Evolutionary conservation across 2,797 vertebrate species (phyloP).

Genomic region (Xiphophorus birchmanni): DNA sequence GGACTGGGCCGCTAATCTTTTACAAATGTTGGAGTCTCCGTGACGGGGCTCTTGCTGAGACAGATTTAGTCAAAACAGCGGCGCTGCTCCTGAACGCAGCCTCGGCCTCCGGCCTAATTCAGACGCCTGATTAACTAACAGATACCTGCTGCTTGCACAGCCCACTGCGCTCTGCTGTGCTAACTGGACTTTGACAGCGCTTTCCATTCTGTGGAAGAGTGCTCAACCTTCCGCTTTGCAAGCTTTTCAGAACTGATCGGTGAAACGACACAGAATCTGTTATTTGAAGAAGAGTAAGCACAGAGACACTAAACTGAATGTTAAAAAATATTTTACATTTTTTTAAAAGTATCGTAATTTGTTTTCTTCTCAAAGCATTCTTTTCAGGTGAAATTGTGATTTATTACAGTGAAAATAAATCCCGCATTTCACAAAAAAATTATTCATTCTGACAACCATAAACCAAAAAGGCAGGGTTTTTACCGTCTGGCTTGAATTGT

Average conservation of each 20-base stretch:
- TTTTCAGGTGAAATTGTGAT: conserved; percentile 19
- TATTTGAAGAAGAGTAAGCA: conserved; percentile 16
- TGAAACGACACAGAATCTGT: conserved; percentile 53
- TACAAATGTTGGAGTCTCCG: conserved; percentile 85
- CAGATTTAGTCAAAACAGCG: conserved; percentile 83
- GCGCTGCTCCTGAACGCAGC: conserved; percentile 68
- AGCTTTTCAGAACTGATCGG: conserved; percentile 41
- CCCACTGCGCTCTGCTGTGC: conserved; percentile 26
- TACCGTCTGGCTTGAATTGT: conserved; percentile 16
- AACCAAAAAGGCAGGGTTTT: conserved; percentile 35
- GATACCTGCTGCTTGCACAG: conserved; percentile 81
- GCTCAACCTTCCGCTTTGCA: conserved; percentile 52
- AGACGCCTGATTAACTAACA: conserved; percentile 80
- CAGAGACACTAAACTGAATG: conserved; percentile 6
- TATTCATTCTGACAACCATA: conserved; percentile 38
- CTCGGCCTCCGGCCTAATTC: conserved; percentile 66
- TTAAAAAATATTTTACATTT: conserved; percentile 3
- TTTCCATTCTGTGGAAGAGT: conserved; percentile 48
- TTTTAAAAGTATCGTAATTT: conserved; percentile 20
- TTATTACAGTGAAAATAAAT: conserved; percentile 39
- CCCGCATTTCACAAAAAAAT: conserved; percentile 31
- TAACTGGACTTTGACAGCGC: conserved; percentile 66
- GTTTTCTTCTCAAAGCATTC: conserved; percentile 10
- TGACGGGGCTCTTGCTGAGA: conserved; percentile 74
- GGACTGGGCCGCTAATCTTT: conserved; percentile 80